These are phyloP conservation scores for Bolinopsis microptera DNA, from an alignment of 37 sponge, comb jelly and placozoan genomes.

Conservation along the genomic window DNA sequence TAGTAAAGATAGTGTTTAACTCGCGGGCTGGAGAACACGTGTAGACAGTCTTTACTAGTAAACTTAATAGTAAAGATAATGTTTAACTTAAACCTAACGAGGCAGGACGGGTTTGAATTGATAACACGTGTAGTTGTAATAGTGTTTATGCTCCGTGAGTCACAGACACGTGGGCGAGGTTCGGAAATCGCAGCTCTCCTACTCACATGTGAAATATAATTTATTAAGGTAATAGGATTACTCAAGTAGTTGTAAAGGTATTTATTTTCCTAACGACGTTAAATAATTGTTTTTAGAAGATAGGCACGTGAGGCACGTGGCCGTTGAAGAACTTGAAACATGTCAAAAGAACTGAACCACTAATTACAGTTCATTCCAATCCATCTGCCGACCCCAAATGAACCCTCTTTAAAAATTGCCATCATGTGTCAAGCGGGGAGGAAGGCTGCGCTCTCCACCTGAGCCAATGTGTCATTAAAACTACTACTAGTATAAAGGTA, in stretches of 20 bases:
- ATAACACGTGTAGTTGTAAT: not conserved
- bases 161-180: not conserved
- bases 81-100: too few relatives aligned
- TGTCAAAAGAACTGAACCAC: not conserved
- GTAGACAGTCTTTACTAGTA: too few relatives aligned
- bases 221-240: not conserved
- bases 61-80: too few relatives aligned
- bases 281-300: not conserved
- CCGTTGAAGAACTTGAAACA: not conserved
- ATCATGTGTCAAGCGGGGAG: not conserved
- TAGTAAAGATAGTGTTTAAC: too few relatives aligned
- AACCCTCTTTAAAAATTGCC: not conserved
- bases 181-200: not conserved
- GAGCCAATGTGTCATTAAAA: not conserved
- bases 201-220: not conserved
- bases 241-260: not conserved
- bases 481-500: not conserved
- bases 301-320: not conserved
- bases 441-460: not conserved
- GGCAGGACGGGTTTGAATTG: not conserved
- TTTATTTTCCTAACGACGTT: not conserved
- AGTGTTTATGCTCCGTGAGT: not conserved
- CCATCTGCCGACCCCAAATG: not conserved
- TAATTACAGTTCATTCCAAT: not conserved
- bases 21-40: too few relatives aligned